Conservation (phyloP, 2,113 vertebrate species). For the Lathamus discolor region DNA sequence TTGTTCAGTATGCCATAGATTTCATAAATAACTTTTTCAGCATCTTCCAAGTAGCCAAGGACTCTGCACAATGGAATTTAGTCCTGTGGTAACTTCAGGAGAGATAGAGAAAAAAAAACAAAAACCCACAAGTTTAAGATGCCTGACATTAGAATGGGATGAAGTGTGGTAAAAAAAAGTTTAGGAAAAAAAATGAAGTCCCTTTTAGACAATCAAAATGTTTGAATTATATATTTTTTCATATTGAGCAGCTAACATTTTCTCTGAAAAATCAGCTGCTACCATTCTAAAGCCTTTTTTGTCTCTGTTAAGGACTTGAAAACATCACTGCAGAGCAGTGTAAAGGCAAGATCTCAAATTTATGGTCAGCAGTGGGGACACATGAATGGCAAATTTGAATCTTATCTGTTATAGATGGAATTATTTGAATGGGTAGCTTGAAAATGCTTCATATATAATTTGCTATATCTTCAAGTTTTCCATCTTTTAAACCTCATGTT, state of each 20-base stretch:
- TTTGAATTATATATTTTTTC: background rate
- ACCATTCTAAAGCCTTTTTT: background rate
- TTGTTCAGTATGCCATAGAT: background rate
- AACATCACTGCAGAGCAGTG: background rate
- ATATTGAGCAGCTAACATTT: background rate
- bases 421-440: background rate
- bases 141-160: background rate
- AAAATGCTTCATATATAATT: background rate
- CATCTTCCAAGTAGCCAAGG: background rate
- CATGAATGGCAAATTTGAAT: background rate
- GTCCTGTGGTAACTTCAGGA: background rate
- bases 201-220: background rate
- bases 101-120: accelerated
- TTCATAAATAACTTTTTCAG: background rate
- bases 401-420: background rate
- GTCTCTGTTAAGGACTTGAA: background rate
- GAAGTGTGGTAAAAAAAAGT: background rate
- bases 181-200: background rate
- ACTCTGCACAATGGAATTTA: background rate
- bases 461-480: background rate
- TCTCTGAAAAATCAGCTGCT: background rate
- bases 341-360: background rate
- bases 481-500: background rate
- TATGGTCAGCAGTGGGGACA: background rate
- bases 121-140: background rate